A percentile compares a stretch with the other conserved stretches of the same genome.
Conservation (phyloP, 1,140 invertebrate species). For the Drosophila sucinea region DNA sequence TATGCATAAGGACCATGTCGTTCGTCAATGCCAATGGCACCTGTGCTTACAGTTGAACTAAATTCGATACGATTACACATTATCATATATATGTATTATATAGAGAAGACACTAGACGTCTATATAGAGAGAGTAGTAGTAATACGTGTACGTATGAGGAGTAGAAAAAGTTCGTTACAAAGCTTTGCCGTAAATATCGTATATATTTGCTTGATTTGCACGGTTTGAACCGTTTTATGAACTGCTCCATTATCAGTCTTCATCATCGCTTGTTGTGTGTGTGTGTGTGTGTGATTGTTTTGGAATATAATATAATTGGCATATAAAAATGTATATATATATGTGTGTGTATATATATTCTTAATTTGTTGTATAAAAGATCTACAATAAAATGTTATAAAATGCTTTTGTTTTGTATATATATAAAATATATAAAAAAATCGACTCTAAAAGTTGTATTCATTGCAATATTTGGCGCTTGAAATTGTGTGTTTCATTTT, state of each 20-base stretch:
- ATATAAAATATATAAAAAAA: constrained; percentile 9
- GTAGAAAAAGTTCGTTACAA: constrained; percentile 62
- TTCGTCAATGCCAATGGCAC: constrained; percentile 64
- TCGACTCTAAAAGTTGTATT: constrained; percentile 6
- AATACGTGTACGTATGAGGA: constrained; percentile 5
- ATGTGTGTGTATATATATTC: constrained; percentile 24
- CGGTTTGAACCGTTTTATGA: constrained; percentile 39
- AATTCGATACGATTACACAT: constrained; percentile 52
- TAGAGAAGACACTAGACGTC: constrained; percentile 46
- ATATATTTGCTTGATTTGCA: constrained; percentile 34
- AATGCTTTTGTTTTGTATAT: constrained; percentile 9
- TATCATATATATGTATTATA: constrained; percentile 21
- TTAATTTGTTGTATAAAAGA: constrained; percentile 15
- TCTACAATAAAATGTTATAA: constrained; percentile 23
- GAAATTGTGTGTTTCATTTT: constrained; percentile 5
- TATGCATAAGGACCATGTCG: constrained; percentile 67
- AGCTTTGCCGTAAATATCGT: constrained; percentile 48
- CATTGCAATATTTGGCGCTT: constrained; percentile 22
- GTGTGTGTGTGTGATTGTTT: not conserved
- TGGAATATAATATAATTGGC: constrained; percentile 63
- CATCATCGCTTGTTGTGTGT: constrained; percentile 57
- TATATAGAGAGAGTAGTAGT: constrained; percentile 39
- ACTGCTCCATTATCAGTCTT: constrained; percentile 72
- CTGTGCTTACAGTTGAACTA: constrained; percentile 75
- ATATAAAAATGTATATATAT: constrained; percentile 50